These are phyloP conservation scores for Tamias sibiricus DNA, from an alignment of 2,113 vertebrate species.

Conservation along the genomic window DNA sequence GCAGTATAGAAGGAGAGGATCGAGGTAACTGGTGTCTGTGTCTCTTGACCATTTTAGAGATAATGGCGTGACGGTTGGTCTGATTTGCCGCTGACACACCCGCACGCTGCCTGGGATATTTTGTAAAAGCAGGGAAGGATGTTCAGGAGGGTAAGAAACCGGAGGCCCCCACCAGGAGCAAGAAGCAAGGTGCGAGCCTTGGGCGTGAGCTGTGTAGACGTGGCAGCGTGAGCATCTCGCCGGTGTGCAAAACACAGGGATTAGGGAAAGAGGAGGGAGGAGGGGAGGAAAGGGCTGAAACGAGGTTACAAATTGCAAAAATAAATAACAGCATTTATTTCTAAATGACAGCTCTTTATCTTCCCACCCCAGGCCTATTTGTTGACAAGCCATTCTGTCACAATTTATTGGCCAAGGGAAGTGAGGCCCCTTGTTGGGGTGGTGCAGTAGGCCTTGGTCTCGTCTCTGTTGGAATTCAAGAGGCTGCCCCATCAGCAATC, in stretches of 20 bases:
- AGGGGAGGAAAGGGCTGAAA: not conserved
- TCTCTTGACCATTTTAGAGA: not conserved
- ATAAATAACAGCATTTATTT: constrained; percentile 70
- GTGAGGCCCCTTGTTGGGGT: not conserved
- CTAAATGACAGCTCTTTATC: constrained; percentile 77
- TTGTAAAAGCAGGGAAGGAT: not conserved
- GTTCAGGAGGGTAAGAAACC: not conserved
- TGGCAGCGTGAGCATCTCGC: not conserved
- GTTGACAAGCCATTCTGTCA: constrained; percentile 76
- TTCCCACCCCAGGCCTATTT: constrained; percentile 72
- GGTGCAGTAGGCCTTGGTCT: constrained; percentile 70
- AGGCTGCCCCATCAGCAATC: constrained; percentile 56
- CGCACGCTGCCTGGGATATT: not conserved
- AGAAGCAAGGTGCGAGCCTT: rapidly evolving
- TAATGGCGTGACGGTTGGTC: rapidly evolving
- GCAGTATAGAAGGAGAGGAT: not conserved
- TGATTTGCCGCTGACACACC: not conserved
- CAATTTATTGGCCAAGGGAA: constrained; percentile 65
- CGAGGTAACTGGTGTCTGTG: no score
- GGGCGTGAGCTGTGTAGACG: not conserved
- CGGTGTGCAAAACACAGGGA: not conserved
- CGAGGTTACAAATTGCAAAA: constrained; percentile 49
- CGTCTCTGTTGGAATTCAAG: constrained; percentile 59
- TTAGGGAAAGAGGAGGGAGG: not conserved
- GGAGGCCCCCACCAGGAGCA: not conserved